Evolutionary conservation across 2,888 invertebrate species (phyloP).

Genomic region (Nemotelus nigrinus): DNA sequence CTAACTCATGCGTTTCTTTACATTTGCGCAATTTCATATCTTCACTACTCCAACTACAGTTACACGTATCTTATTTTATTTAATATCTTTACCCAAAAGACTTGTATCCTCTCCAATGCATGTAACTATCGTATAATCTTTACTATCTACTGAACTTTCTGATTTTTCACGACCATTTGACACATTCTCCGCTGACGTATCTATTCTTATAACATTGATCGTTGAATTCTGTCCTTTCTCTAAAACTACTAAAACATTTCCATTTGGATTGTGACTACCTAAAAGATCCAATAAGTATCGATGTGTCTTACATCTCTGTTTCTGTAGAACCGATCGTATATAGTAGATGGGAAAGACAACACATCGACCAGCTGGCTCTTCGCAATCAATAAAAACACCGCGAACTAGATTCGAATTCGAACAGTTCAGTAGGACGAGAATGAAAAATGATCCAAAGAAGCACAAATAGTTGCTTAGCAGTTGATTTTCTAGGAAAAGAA

Average conservation of each 20-base stretch:
- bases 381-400: conserved; percentile 88
- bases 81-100: background rate
- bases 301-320: conserved; percentile 72
- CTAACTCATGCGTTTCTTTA: too few species aligned
- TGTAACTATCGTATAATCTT: background rate
- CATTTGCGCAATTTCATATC: background rate
- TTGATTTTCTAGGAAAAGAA: conserved; percentile 68
- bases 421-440: conserved; percentile 83
- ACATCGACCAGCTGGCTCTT: conserved; percentile 84
- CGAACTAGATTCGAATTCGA: conserved; percentile 87
- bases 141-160: background rate
- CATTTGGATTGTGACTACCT: conserved; percentile 53
- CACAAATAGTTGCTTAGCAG: conserved; percentile 84
- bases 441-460: conserved; percentile 76
- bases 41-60: background rate
- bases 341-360: conserved; percentile 87
- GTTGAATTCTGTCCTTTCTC: conserved; percentile 11
- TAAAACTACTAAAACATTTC: conserved; percentile 44
- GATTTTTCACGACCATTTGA: background rate
- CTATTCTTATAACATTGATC: conserved; percentile 1
- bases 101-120: conserved; percentile 11
- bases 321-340: conserved; percentile 78
- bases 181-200: background rate
- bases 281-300: conserved; percentile 61
- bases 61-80: background rate